Base-by-base conservation (phyloP, 92 coral and sea anemone genomes). In the Epizoanthus rinbou region DNA sequence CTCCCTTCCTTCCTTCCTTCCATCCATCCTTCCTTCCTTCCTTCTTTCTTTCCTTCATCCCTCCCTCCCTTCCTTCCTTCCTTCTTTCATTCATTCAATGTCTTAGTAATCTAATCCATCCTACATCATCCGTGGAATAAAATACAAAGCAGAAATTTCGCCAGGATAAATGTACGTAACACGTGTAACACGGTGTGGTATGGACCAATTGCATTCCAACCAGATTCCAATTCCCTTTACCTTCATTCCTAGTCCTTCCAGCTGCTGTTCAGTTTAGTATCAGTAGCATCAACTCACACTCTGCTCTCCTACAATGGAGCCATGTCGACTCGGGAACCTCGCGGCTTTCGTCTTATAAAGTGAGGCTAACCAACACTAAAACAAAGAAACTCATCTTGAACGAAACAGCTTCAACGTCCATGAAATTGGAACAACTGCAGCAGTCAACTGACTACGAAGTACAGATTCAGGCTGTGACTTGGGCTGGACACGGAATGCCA, bases 401-500 rank as follows among this genome's bases (percentile, higher is more conserved):
- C 31, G 31, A 59, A 14, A 18, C 70, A n/a, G 23, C n/a, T 8
- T 59, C 70, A 33, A 76, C 57, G 18, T n/a, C 56, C 18, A n/a
- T 62, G 24, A 41, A 39, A 60, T 69, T 78, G 43, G 56, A 78
- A 59, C 50, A 43, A 21, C 57, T 78, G 47, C 71, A 41, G 35
- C 70, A 60, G 43, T 56, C 58, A 59, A 62, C 33, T 3, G 35
- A 13, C 39, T 78, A 78, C 57, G 21, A 28, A 45, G 57, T 78
- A 2, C 70, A 60, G 15, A 57, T 78, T 13, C 82, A 76, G 47
- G 82, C 82, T 16, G 57, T 76, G 69, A 37, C 19, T 37, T 6
- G 37, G 54, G 52, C 65, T 60, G 82, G 82, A 8, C 15, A 59
- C 31, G 82, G 82, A 41, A 60, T 33, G 1, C 82, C 82, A 33